A percentile compares a stretch with the other conserved stretches of the same genome.
Evolutionary conservation across 2,113 vertebrate genomes (phyloP).

Genomic region (rat (Rattus norvegicus)): GRCr8 NC_086027.1:49790501-49791000

Average conservation of each 20-base stretch:
- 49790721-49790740: background rate
- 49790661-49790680: background rate
- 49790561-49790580: too few relatives aligned
- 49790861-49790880: background rate
- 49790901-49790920: background rate
- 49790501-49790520: too few relatives aligned
- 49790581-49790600: too few relatives aligned
- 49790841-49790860: background rate
- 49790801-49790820: background rate
- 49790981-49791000: too few relatives aligned
- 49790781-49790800: fast-evolving
- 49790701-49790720: background rate
- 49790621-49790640: background rate
- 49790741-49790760: background rate
- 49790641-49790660: background rate
- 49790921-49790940: background rate
- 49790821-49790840: background rate
- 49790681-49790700: background rate
- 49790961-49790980: fast-evolving
- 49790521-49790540: too few relatives aligned
- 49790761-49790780: background rate
- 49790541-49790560: too few relatives aligned
- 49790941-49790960: too few relatives aligned
- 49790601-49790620: too few relatives aligned
- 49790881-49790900: background rate